Evolutionary conservation across 2,113 vertebrate genomes (phyloP).

Genomic region (Stomatorhinus ivindoensis): DNA sequence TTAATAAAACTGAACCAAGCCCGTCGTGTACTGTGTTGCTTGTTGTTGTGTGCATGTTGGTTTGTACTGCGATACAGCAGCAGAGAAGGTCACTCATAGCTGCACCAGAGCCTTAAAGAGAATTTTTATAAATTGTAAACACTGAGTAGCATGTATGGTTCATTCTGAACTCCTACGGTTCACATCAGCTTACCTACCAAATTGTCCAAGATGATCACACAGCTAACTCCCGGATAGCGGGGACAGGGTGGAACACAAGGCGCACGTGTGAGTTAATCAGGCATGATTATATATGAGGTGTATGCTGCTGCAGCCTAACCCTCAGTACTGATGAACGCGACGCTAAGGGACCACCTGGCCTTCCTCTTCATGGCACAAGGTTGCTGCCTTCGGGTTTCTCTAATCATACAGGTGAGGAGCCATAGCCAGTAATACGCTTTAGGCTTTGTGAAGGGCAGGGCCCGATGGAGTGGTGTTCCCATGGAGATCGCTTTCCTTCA

Average conservation of each 20-base stretch:
- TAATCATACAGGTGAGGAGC: neutral
- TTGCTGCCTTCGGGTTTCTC: neutral
- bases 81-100: neutral
- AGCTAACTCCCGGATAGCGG: neutral
- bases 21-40: neutral
- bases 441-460: neutral
- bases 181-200: neutral
- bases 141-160: neutral
- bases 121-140: neutral
- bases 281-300: neutral
- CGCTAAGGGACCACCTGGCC: neutral
- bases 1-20: conserved; percentile 22
- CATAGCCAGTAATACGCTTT: neutral
- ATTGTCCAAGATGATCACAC: neutral
- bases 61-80: neutral
- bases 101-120: neutral
- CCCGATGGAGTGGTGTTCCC: neutral
- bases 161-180: neutral
- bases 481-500: neutral
- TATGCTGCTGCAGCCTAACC: neutral
- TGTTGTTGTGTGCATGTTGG: neutral
- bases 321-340: neutral
- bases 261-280: neutral
- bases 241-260: neutral
- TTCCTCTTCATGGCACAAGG: neutral